These are phyloP conservation scores for Aphodius granarius DNA, from an alignment of 2,888 invertebrate genomes.

Conservation along the genomic window DNA sequence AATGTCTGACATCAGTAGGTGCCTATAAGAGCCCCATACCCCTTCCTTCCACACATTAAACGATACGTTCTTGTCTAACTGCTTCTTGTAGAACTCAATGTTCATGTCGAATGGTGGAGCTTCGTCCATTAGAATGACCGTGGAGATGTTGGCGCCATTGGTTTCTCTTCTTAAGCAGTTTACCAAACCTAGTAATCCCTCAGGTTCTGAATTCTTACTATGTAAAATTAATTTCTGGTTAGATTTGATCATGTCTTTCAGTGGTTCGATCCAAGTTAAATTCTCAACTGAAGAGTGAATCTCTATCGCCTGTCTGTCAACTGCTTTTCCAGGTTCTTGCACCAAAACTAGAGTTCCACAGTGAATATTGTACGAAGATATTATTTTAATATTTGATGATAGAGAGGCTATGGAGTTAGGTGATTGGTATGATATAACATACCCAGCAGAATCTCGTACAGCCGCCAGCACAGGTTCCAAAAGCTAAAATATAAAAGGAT, in stretches of 20 bases:
- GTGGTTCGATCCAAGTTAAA: not conserved
- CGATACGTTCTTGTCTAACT: conserved; percentile 72
- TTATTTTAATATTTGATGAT: not conserved
- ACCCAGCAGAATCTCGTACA: not conserved
- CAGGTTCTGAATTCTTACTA: conserved; percentile 66
- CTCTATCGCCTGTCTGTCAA: not conserved
- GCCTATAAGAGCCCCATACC: conserved; percentile 73
- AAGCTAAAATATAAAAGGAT: not conserved
- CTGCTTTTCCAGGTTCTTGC: not conserved
- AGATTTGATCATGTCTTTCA: conserved; percentile 35
- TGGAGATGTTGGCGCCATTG: conserved; percentile 59
- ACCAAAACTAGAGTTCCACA: not conserved
- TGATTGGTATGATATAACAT: not conserved
- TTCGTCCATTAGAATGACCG: conserved; percentile 59
- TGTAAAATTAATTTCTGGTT: conserved; percentile 58
- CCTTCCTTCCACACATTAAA: conserved; percentile 74
- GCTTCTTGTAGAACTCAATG: conserved; percentile 65
- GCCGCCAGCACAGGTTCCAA: not conserved
- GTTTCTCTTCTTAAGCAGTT: conserved; percentile 83
- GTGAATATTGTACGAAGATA: not conserved
- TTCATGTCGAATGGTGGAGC: conserved; percentile 69
- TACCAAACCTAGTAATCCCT: conserved; percentile 84
- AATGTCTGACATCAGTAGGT: conserved; percentile 65
- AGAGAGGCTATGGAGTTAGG: not conserved
- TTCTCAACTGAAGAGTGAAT: not conserved